phyloP scores from a whole-genome alignment of 2,113 vertebrate genomes.

The Genyomyrus donnyi region DNA sequence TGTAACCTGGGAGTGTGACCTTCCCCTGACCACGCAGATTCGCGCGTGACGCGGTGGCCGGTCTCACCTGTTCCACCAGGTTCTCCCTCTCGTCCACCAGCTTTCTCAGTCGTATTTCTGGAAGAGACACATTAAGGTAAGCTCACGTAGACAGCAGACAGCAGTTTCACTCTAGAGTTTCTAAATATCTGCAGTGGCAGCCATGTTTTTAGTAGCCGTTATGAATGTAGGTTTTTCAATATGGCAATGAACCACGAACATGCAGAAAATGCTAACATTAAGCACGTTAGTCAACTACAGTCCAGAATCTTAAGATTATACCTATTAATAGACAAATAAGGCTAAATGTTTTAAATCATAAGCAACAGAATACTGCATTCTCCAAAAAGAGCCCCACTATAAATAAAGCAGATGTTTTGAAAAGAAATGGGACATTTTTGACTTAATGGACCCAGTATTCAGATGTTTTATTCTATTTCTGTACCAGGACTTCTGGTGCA shows the following conservation, averaged over 20 bases:
- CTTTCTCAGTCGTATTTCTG: slow-evolving; percentile 85
- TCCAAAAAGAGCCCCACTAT: background rate
- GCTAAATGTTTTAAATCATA: background rate
- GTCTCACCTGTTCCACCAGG: slow-evolving; percentile 84
- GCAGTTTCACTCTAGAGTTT: background rate
- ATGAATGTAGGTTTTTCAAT: background rate
- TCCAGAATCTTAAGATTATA: background rate
- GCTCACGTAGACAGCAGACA: background rate
- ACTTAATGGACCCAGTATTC: background rate
- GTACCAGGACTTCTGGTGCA: background rate
- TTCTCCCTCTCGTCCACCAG: slow-evolving; percentile 84
- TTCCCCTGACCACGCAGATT: background rate
- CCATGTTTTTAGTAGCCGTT: background rate
- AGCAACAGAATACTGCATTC: background rate
- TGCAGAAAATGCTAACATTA: background rate
- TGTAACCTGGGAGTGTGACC: background rate
- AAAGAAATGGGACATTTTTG: background rate
- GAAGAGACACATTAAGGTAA: slow-evolving; percentile 39
- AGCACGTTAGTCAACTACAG: background rate
- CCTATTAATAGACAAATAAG: background rate
- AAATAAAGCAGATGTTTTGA: background rate
- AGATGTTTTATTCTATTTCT: background rate
- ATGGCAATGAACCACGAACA: background rate
- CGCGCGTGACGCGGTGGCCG: background rate
- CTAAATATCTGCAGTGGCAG: background rate